Conservation (phyloP, 2,797 vertebrate species). For the Monodelphis domestica region DNA sequence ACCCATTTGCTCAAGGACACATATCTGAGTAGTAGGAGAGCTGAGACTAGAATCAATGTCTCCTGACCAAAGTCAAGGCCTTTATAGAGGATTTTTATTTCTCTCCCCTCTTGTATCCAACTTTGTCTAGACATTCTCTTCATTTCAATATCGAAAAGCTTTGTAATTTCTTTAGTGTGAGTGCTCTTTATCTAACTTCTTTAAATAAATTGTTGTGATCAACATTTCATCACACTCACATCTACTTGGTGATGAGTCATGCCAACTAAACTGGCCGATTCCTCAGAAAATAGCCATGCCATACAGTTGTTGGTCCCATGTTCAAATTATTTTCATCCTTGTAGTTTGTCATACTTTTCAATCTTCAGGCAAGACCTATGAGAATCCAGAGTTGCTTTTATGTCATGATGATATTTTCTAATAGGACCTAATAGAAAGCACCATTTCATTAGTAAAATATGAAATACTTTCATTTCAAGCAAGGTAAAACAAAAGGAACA, state of each 20-base stretch:
- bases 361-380: not conserved
- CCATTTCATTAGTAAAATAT: not conserved
- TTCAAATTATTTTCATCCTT: not conserved
- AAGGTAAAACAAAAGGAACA: not conserved
- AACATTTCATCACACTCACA: not conserved
- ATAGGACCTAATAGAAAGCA: not conserved
- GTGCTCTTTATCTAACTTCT: not conserved
- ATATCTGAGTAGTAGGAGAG: not conserved
- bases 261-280: not conserved
- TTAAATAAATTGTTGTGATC: not conserved
- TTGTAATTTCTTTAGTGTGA: not conserved
- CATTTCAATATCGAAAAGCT: not conserved
- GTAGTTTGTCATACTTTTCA: not conserved
- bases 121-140: not conserved
- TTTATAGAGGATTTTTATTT: not conserved
- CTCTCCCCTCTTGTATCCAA: not conserved
- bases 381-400: not conserved
- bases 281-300: not conserved
- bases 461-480: not conserved
- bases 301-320: not conserved
- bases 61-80: not conserved
- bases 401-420: not conserved
- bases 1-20: not conserved
- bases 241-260: not conserved
- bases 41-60: not conserved